These are phyloP conservation scores for Dolichotis patagonum DNA, from an alignment of 2,113 vertebrate genomes.

Conservation along the genomic window DNA sequence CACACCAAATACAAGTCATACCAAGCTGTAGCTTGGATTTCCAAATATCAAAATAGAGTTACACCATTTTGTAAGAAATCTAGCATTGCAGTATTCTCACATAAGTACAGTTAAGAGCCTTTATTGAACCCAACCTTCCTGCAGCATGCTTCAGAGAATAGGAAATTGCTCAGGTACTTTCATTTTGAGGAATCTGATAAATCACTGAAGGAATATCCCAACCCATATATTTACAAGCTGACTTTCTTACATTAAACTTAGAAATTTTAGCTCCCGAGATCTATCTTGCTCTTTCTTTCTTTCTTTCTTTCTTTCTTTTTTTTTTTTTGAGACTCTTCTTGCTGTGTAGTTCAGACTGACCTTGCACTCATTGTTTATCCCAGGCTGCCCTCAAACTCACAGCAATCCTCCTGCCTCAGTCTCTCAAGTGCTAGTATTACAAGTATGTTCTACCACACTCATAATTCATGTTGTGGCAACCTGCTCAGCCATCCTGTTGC, in stretches of 20 bases:
- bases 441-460: not conserved
- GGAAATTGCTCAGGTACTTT: not conserved
- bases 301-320: not conserved
- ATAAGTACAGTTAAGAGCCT: not conserved
- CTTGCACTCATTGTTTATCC: not conserved
- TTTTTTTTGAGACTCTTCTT: not conserved
- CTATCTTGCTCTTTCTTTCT: not conserved
- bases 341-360: not conserved
- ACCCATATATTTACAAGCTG: not conserved
- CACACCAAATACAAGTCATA: not conserved
- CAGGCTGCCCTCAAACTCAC: not conserved
- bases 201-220: not conserved
- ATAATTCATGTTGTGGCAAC: not conserved
- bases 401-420: not conserved
- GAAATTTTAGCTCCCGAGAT: not conserved
- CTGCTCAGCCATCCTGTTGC: not conserved
- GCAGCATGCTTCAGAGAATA: not conserved
- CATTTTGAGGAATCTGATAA: conserved; percentile 5
- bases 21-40: not conserved
- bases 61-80: not conserved
- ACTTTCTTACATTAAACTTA: conserved; percentile 37
- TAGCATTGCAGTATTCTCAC: not conserved
- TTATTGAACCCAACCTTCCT: not conserved
- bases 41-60: not conserved
- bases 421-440: not conserved